phyloP scores from a whole-genome alignment of 2,797 vertebrate genomes.

The Mormyrops attenuatus region DNA sequence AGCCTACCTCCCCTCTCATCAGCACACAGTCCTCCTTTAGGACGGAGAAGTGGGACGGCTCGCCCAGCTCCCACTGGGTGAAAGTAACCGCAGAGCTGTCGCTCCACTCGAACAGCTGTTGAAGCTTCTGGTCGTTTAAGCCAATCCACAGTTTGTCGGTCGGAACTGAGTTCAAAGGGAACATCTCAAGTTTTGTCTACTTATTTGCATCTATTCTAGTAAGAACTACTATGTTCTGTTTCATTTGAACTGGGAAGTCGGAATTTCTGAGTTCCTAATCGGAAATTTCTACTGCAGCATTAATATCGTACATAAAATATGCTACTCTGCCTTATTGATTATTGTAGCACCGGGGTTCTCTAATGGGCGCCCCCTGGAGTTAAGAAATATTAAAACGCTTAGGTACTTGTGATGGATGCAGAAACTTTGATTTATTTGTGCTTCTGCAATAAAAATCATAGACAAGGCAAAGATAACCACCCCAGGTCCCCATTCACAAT shows the following conservation, averaged over 20 bases:
- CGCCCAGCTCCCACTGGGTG: slow-evolving; percentile 74
- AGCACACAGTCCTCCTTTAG: slow-evolving; percentile 76
- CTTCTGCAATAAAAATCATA: neutral
- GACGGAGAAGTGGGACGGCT: slow-evolving; percentile 63
- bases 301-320: neutral
- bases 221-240: neutral
- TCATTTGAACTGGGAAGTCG: neutral
- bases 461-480: neutral
- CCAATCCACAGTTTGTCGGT: slow-evolving; percentile 85
- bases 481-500: neutral
- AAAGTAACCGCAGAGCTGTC: slow-evolving; percentile 75
- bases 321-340: neutral
- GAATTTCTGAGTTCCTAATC: neutral
- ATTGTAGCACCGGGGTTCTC: neutral
- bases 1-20: slow-evolving; percentile 75
- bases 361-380: neutral
- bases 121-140: slow-evolving; percentile 75
- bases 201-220: neutral
- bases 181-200: neutral
- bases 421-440: too few relatives aligned
- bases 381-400: neutral
- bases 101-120: slow-evolving; percentile 88
- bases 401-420: too few relatives aligned
- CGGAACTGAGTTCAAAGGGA: slow-evolving; percentile 48
- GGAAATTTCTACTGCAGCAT: neutral